Base-by-base conservation (phyloP, 2,113 vertebrate genomes). In the Mesocricetus auratus region DNA sequence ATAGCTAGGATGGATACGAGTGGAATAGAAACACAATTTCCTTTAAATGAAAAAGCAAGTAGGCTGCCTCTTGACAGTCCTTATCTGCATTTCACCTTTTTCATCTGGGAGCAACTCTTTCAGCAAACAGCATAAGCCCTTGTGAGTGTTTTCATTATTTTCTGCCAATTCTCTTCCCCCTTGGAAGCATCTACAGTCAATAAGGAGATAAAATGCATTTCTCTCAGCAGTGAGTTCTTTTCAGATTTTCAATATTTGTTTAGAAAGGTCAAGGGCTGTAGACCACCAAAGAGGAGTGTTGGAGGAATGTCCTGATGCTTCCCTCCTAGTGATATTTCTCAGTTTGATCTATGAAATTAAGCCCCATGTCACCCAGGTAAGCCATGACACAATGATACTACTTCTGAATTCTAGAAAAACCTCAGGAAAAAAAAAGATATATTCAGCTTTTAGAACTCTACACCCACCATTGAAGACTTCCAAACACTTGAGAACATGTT, bases 101-200 rank as follows among this genome's bases (percentile, higher is more conserved):
- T 92, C 1, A 0, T 91, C 81, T 93, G 36, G 81, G 71, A 96
- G 60, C 26, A 45, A 29, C 90, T 96, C 15, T 89, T 95, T 33
- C 60, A 73, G 85, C 26, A 71, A 10, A 36, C 16, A 94, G 89
- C 73, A n/a, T 33, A 94, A 79, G 53, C 11, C 90, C 75, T 77
- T n/a, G 64, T n/a, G n/a, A n/a, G n/a, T 86, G 82, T 95, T 96
- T 93, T 95, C 95, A 95, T 96, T 97, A 96, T 95, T 95, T 95
- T 90, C 89, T 94, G 45, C 73, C 96, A 92, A 71, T 42, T 91
- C 45, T 86, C 19, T 83, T 22, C 73, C 86, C 95, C 85, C 85
- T 89, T 50, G 94, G 77, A 93, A 89, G 42, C 4, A 94, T 88
- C 74, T 92, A 53, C 89, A 92, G 92, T 86, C 94, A 97, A 95